Evolutionary conservation across 2,888 invertebrate species (phyloP), one percentile per base, ranked within the genome.

Genomic region (Serripes groenlandicus): DNA sequence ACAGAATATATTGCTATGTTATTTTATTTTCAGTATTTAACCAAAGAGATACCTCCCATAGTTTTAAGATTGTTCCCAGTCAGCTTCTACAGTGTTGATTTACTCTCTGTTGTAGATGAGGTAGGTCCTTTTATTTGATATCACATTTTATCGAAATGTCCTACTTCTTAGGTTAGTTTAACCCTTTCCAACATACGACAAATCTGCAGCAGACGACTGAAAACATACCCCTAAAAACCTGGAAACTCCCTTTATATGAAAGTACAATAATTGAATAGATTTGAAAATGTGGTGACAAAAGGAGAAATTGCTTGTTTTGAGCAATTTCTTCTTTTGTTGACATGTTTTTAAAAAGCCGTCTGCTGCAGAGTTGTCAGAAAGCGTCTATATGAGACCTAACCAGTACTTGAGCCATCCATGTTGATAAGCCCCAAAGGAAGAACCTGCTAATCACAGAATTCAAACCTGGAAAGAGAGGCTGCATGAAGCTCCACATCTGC

Each of bases 71-170:
- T 85, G 70, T 87, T 89, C 62, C 88, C 90, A 15, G 86, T 87
- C 1, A 78, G 78, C 23, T 90, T 89, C 64, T 90, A 88, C 69
- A 85, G 86, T 5, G 54, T 73, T n/a, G 90, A 90, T 28, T 72
- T 90, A 23, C 79, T 88, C 18, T 85, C 83, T 42, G 86, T 90
- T 68, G 83, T 60, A 9, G 91, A 91, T 77, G 90, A 90, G 87
- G 91, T 91, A 56, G 30, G 81, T 11, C 28, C 28, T 49, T 49
- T 21, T 1, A 5, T 49, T 21, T 49, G 2, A 3, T 64, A 21
- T 37, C n/a, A 1, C 49, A 21, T 49, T 49, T 49, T 42, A 42
- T 49, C 21, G 49, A 49, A 21, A 49, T 49, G 15, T 49, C 7
- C 15, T 15, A 42, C 15, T 49, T 2, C 21, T 49, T 49, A 21